Evolutionary conservation across 2,113 vertebrate genomes (phyloP), one percentile per base, ranked within the genome.

Genomic region (Paracyprichromis sp.): DNA sequence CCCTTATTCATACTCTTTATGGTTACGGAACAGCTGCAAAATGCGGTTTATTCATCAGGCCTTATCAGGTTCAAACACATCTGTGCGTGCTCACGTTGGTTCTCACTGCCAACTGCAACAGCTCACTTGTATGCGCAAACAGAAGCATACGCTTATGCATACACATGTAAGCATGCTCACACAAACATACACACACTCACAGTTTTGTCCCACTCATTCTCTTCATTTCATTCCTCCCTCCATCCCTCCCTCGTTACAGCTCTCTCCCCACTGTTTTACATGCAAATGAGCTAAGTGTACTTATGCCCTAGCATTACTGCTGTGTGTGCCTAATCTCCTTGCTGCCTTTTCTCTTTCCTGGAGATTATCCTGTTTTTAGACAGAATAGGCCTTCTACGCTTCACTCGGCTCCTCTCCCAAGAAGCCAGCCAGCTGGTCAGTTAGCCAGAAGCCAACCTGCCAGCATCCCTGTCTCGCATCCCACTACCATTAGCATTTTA

Each of bases 11-110:
- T 86, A 71, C 91, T 93, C 89, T 93, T 92, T 93, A 91, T 91
- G 90, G 83, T 85, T 86, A 79, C 56, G 89, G 86, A 93, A 91
- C 92, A 89, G 90, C 86, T 13, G 10, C 84, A 93, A 86, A 92
- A 88, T 52, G 54, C 85, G 9, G 84, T 92, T 92, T 92, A 95
- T 95, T 95, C 95, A 96, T 94, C 94, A 86, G 93, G 91, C 88
- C 92, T 96, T 96, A 96, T 95, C 95, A 90, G 94, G 94, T 94
- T 93, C 82, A 91, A 95, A 95, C 95, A 95, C 94, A 95, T 95
- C 95, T 92, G 90, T 88, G 92, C 61, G 61, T 71, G 89, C 92
- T 90, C 34, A 66, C 57, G 54, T 92, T 90, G 83, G 82, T 81
- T 85, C 83, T 86, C 56, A 13, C 82, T 92, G 94, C 95, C 95